phyloP scores from a whole-genome alignment of 2,797 vertebrate species.

The Furcifer pardalis region DNA sequence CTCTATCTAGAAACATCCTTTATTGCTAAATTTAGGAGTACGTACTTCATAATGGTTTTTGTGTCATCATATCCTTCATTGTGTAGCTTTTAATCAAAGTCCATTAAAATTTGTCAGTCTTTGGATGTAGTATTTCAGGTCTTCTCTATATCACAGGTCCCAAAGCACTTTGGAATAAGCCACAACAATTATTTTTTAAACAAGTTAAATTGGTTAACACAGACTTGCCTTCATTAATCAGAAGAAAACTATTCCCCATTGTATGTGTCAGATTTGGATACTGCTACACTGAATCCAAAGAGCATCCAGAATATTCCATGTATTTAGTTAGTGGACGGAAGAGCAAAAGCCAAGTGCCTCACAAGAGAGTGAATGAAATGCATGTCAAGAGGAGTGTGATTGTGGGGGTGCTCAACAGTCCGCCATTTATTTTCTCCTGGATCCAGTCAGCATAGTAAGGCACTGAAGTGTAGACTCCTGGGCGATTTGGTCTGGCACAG shows the following conservation, averaged over 20 bases:
- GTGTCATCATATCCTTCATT: background rate
- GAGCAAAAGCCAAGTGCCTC: background rate
- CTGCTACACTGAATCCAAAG: background rate
- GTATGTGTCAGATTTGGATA: background rate
- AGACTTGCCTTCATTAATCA: background rate
- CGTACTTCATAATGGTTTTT: background rate
- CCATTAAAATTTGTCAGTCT: too few relatives aligned
- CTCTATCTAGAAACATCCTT: background rate
- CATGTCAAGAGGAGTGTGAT: background rate
- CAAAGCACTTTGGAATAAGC: background rate
- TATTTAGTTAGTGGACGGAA: background rate
- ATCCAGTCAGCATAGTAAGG: slow-evolving; percentile 72
- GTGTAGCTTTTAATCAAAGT: background rate
- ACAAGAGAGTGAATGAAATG: background rate
- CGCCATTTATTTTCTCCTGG: background rate
- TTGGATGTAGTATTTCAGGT: too few relatives aligned
- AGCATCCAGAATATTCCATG: background rate
- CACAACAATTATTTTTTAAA: background rate
- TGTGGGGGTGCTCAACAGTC: background rate
- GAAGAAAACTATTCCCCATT: background rate
- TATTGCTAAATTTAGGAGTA: too few relatives aligned
- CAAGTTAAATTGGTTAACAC: background rate
- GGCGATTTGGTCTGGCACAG: slow-evolving; percentile 67
- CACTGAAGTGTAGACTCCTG: slow-evolving; percentile 76
- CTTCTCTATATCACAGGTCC: too few relatives aligned